Conservation (phyloP, 2,888 invertebrate genomes). For the Proisotoma minuta region DNA sequence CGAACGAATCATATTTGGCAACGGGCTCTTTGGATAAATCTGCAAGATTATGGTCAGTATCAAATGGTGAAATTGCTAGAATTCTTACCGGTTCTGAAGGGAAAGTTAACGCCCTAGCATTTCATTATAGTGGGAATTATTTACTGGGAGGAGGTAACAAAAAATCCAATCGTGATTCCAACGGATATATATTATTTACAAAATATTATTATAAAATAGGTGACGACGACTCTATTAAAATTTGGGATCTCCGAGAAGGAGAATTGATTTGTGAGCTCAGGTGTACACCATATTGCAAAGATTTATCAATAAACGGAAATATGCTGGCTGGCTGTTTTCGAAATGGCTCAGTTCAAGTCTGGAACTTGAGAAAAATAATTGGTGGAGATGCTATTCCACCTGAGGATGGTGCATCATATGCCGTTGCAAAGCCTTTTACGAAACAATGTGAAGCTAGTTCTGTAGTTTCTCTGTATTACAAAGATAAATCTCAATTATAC, state of each 20-base stretch:
- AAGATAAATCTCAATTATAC: conserved; percentile 26
- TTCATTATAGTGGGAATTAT: conserved; percentile 77
- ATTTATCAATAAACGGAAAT: conserved; percentile 52
- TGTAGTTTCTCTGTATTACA: conserved; percentile 32
- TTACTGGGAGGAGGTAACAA: conserved; percentile 79
- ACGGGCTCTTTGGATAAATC: conserved; percentile 87
- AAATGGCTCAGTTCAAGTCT: conserved; percentile 63
- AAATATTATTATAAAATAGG: conserved; percentile 52
- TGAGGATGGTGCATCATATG: not conserved
- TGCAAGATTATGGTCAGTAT: conserved; percentile 79
- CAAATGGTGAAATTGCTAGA: conserved; percentile 74
- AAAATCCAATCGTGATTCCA: not conserved
- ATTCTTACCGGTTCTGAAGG: conserved; percentile 74
- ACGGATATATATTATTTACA: no score
- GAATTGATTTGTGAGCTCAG: conserved; percentile 61
- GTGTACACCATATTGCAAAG: conserved; percentile 50
- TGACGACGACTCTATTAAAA: conserved; percentile 65
- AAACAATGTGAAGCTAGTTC: conserved; percentile 20
- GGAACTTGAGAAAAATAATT: conserved; percentile 54
- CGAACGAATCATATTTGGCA: conserved; percentile 82
- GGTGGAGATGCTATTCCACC: conserved; percentile 20
- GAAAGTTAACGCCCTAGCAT: conserved; percentile 67
- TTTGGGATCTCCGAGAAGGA: conserved; percentile 69
- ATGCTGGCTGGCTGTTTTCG: conserved; percentile 64
- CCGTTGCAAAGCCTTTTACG: conserved; percentile 17